Percentiles rank a stretch among this genome's conserved stretches.
phyloP scores from a whole-genome alignment of 2,113 vertebrate genomes.

The Clinocottus analis region DNA sequence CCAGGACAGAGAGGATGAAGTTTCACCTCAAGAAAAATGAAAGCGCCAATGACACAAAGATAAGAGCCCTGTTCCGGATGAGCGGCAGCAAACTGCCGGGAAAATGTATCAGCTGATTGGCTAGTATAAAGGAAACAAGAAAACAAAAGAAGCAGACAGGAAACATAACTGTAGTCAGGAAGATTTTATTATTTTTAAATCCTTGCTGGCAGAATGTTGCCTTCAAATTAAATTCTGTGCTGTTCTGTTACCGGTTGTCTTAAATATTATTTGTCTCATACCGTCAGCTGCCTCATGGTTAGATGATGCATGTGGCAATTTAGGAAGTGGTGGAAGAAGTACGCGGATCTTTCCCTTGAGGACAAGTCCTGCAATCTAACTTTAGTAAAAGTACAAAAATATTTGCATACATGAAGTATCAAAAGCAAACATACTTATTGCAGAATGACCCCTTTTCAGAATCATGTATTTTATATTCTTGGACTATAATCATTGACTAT shows the following conservation, averaged over 20 bases:
- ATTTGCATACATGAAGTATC: not conserved
- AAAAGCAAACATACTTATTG: not conserved
- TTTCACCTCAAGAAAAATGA: conserved; percentile 37
- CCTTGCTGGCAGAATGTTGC: too few species aligned
- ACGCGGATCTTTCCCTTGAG: not conserved
- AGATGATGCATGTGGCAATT: not conserved
- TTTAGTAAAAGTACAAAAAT: too few species aligned
- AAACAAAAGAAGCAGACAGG: not conserved
- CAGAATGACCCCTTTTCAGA: not conserved
- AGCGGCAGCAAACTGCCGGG: not conserved
- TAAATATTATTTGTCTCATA: not conserved
- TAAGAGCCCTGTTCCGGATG: conserved; percentile 29
- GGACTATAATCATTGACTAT: not conserved
- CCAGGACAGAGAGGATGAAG: conserved; percentile 40
- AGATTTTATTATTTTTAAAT: not conserved
- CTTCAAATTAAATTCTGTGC: not conserved
- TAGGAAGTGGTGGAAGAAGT: not conserved
- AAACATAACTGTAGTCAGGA: conserved; percentile 2
- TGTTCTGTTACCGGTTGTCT: not conserved
- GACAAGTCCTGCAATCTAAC: not conserved
- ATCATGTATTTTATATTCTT: not conserved
- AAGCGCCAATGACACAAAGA: conserved; percentile 35
- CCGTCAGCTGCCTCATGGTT: not conserved
- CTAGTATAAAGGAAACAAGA: conserved; percentile 9
- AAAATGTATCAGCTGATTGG: conserved; percentile 13